A percentile compares a stretch with the other conserved stretches of the same genome.
Evolutionary conservation across 1,140 invertebrate genomes (phyloP).

Genomic region (silkworm (Bombyx mori)): ASM3026992v2 NC_085133.1:7131001-7131500

Average conservation of each 20-base stretch:
- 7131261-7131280: conserved; percentile 65
- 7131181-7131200: conserved; percentile 58
- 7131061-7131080: conserved; percentile 1
- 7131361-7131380: conserved; percentile 19
- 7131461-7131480: no score
- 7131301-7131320: conserved; percentile 66
- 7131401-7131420: background rate
- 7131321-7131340: conserved; percentile 51
- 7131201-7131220: conserved; percentile 64
- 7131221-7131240: conserved; percentile 61
- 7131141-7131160: conserved; percentile 60
- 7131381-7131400: conserved; percentile 4
- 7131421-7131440: background rate
- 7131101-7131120: conserved; percentile 31
- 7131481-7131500: background rate
- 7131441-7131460: conserved; percentile 3
- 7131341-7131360: conserved; percentile 19
- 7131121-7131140: conserved; percentile 51
- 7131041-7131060: conserved; percentile 28
- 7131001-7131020: conserved; percentile 42
- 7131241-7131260: conserved; percentile 60
- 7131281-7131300: conserved; percentile 69
- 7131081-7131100: conserved; percentile 7
- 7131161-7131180: conserved; percentile 43
- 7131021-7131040: conserved; percentile 37